Evolutionary conservation across 2,113 vertebrate genomes (phyloP).

Genomic region (Dunckerocampus dactyliophorus): DNA sequence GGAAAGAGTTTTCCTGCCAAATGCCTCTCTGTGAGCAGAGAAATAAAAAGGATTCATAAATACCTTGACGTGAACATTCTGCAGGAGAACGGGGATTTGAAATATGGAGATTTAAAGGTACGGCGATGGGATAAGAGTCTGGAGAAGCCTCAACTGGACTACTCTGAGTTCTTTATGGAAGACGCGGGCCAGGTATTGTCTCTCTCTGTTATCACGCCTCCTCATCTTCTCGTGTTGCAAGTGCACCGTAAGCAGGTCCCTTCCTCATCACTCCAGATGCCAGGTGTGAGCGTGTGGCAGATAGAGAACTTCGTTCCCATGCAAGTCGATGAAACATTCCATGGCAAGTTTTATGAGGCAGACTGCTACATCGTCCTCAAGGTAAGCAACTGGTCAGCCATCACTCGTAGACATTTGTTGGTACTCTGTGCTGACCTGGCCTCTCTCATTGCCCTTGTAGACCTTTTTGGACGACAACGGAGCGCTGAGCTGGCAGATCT

Average conservation of each 20-base stretch:
- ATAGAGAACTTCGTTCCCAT: conserved; percentile 93
- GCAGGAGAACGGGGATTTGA: conserved; percentile 82
- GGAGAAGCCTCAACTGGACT: conserved; percentile 91
- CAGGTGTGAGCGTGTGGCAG: conserved; percentile 87
- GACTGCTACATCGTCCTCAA: conserved; percentile 98
- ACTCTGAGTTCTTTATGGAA: conserved; percentile 92
- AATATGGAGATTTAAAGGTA: conserved; percentile 76
- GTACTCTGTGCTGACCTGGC: not conserved
- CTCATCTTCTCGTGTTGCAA: not conserved
- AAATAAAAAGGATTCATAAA: not conserved
- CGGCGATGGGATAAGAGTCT: conserved; percentile 93
- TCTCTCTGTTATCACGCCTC: too few species aligned
- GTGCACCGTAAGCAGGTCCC: not conserved
- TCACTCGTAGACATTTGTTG: not conserved
- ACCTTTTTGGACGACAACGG: conserved; percentile 89
- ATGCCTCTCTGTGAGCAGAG: not conserved
- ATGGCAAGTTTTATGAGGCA: conserved; percentile 93
- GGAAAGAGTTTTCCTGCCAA: not conserved
- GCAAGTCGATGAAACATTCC: conserved; percentile 85
- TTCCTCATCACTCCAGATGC: conserved; percentile 59
- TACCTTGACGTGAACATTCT: not conserved
- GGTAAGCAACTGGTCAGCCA: conserved; percentile 59
- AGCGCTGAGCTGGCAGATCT: conserved; percentile 90
- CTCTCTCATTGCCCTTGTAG: conserved; percentile 53
- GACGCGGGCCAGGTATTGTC: conserved; percentile 80